Percentiles rank a stretch among this genome's conserved stretches.
phyloP scores from a whole-genome alignment of 2,113 vertebrate species.

The Lophura nycthemera region DNA sequence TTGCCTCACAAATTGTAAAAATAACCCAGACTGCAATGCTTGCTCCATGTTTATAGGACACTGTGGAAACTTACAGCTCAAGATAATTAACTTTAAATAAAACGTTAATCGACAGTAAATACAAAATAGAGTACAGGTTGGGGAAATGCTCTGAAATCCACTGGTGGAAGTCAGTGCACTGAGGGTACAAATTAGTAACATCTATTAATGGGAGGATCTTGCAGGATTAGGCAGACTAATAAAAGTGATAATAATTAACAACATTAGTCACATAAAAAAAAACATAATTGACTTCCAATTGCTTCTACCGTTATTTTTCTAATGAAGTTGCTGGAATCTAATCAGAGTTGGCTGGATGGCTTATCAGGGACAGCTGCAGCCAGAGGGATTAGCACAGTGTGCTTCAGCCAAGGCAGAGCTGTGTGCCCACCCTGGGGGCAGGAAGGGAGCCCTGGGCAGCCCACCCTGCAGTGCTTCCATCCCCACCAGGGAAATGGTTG shows the following conservation, averaged over 20 bases:
- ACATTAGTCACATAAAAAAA: neutral
- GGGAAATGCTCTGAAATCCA: conserved; percentile 15
- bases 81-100: conserved; percentile 48
- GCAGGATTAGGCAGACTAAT: neutral
- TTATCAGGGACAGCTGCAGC: conserved; percentile 40
- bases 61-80: conserved; percentile 29
- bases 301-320: conserved; percentile 35
- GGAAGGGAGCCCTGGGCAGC: neutral
- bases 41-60: conserved; percentile 13
- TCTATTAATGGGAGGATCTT: conserved; percentile 5
- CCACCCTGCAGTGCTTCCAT: neutral
- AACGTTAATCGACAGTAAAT: neutral
- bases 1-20: conserved; percentile 28
- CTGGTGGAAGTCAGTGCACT: neutral
- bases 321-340: conserved; percentile 15
- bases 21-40: conserved; percentile 27
- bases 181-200: neutral
- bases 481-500: neutral
- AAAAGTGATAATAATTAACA: conserved; percentile 43
- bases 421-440: neutral
- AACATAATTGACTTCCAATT: conserved; percentile 27
- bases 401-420: neutral
- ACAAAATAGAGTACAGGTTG: neutral
- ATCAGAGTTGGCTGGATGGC: conserved; percentile 16
- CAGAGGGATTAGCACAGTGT: neutral